Evolutionary conservation across 1,140 invertebrate genomes (phyloP), one percentile per base, ranked within the genome.

Genomic region (Aphaenogaster rudis): DNA sequence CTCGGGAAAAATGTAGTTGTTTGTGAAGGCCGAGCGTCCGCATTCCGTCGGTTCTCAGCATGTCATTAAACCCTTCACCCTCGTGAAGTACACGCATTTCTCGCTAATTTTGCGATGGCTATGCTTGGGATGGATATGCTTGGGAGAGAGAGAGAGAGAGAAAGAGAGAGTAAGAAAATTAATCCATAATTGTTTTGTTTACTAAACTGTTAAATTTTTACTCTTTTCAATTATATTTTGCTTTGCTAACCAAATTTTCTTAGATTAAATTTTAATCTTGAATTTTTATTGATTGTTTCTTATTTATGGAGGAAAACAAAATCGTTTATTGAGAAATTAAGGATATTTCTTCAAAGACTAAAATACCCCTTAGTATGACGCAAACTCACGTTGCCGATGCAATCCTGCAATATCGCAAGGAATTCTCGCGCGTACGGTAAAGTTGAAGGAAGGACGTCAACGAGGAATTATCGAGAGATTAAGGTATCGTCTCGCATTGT

Each of bases 381-480:
- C 15, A 69, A 33, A 48, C 9, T 45, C 17, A 9, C 39, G 28
- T 45, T 15, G n/a, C n/a, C 52, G 50, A 74, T 45, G 28, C 54
- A 13, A 33, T 45, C 7, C 78, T 36, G 13, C 54, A 54, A 59
- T 74, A 84, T 84, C 33, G 64, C 21, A 28, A 48, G 54, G 6
- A 84, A 84, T 84, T 84, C 33, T 74, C 69, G 33, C 67, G 52
- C 80, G 66, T 59, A 72, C 67, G 39, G 17, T 39, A 50, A 82
- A 82, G 42, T 82, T 45, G 80, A 82, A 61, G 67, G 54, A 82
- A 67, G 42, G 48, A 45, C 80, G 80, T 74, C 80, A 57, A 61
- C 80, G 67, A 76, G 69, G 57, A 84, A 84, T 84, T 76, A 84
- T 76, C 80, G 69, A 84, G 80, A 84, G 80, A 76, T 84, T 84